Percentiles rank a stretch among this genome's conserved stretches.
Conservation (phyloP, 2,113 vertebrate species). For the Ondatra zibethicus region DNA sequence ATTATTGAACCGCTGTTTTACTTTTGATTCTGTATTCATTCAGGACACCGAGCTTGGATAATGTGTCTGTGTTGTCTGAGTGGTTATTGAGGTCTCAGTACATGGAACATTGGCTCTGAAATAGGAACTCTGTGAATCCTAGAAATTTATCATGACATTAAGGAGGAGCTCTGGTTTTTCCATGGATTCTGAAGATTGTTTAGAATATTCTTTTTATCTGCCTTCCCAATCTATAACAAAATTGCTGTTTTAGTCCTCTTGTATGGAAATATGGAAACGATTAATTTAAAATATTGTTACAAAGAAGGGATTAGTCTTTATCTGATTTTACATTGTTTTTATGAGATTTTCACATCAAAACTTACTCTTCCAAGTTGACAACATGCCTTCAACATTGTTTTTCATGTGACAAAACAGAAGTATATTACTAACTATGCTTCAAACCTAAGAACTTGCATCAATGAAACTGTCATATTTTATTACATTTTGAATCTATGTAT, state of each 20-base stretch:
- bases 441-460: background rate
- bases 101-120: background rate
- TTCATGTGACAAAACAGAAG: slow-evolving; percentile 8
- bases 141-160: background rate
- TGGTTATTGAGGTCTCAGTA: background rate
- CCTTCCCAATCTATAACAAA: background rate
- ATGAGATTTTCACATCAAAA: background rate
- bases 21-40: background rate
- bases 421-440: background rate
- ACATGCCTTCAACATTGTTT: background rate
- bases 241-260: background rate
- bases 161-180: background rate
- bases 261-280: background rate
- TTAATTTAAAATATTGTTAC: background rate
- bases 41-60: background rate
- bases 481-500: background rate
- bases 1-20: background rate
- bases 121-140: background rate
- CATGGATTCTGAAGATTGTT: background rate
- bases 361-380: background rate
- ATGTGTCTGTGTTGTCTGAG: background rate
- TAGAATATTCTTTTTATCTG: background rate
- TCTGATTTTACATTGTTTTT: background rate
- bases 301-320: background rate
- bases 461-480: background rate